Base-by-base conservation (phyloP, 2,888 invertebrate species). In the Callosobruchus maculatus region DNA sequence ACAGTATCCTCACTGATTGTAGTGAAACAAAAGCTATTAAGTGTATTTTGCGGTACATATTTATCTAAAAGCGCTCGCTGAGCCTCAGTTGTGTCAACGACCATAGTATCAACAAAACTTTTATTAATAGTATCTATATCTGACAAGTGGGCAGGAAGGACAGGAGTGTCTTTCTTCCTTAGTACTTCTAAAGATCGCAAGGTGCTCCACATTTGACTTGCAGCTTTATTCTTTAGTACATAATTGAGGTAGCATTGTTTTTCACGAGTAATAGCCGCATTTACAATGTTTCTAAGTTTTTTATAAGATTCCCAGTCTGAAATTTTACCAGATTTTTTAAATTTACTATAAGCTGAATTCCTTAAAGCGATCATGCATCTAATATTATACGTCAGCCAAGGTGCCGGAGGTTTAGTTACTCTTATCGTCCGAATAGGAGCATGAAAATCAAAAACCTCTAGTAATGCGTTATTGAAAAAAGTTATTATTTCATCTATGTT, bases 311-410 rank as follows among this genome's bases (percentile, higher is more conserved):
- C n/a, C 49, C 30, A 71, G 21, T 71, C 67, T 21, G 71, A 22
- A 9, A n/a, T 22, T 67, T n/a, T 20, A 22, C 67, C 22, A 18
- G 21, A 67, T 21, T 22, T 3, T 67, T 71, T 71, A 67, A 22
- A 71, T 71, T 67, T 71, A n/a, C 22, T 49, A 22, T 67, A 67
- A 21, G 71, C 71, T 21, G 20, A 67, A 20, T 72, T 20, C 66
- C 26, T 70, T 21, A 73, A 21, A 21, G 21, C 22, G 5, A 73
- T 73, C 31, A 73, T 73, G 7, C 66, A 22, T 49, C 70, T 70
- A 9, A 70, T 66, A 73, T 69, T 73, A 20, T 31, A 26, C 22
- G 73, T 66, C 67, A 73, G n/a, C 73, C 66, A 73, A 66, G 73
- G 67, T 22, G 70, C 73, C 13, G 70, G 67, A 13, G 72, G 49